Percentiles rank a stretch among this genome's conserved stretches.
Evolutionary conservation across 2,888 invertebrate species (phyloP).

Genomic region (Ethmia dodecea): DNA sequence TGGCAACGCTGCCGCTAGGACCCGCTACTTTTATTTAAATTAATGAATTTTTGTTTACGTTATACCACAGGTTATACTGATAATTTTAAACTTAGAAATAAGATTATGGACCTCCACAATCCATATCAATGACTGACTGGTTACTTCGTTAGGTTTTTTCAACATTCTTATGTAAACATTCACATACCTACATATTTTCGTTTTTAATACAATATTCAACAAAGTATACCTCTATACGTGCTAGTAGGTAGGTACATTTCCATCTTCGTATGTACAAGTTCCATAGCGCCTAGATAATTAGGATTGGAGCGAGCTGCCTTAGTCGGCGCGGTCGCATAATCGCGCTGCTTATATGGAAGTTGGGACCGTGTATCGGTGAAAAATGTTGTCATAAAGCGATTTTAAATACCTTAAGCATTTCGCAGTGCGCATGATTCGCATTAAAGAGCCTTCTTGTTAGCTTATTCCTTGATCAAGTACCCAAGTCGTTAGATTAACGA

Average conservation of each 20-base stretch:
- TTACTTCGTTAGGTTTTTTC: no score
- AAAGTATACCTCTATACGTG: no score
- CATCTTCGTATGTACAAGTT: slow-evolving; percentile 54
- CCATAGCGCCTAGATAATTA: slow-evolving; percentile 62
- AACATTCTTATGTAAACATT: no score
- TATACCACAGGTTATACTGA: no score
- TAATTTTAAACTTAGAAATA: no score
- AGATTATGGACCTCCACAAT: no score
- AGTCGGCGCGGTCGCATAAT: slow-evolving; percentile 62
- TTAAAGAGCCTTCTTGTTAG: slow-evolving; percentile 27
- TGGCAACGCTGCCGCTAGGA: no score
- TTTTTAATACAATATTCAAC: no score
- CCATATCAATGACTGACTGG: no score
- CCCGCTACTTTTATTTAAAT: no score
- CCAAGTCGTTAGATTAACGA: background rate
- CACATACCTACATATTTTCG: no score
- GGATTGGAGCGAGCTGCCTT: slow-evolving; percentile 55
- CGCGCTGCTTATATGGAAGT: slow-evolving; percentile 57
- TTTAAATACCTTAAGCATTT: slow-evolving; percentile 57
- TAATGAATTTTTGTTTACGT: no score
- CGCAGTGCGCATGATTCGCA: slow-evolving; percentile 31
- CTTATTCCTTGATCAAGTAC: slow-evolving; percentile 16
- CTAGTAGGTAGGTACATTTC: slow-evolving; percentile 15
- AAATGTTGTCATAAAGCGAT: slow-evolving; percentile 69
- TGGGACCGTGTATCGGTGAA: slow-evolving; percentile 55